Base-by-base conservation (phyloP, 2,113 vertebrate genomes). In the Eonycteris spelaea region DNA sequence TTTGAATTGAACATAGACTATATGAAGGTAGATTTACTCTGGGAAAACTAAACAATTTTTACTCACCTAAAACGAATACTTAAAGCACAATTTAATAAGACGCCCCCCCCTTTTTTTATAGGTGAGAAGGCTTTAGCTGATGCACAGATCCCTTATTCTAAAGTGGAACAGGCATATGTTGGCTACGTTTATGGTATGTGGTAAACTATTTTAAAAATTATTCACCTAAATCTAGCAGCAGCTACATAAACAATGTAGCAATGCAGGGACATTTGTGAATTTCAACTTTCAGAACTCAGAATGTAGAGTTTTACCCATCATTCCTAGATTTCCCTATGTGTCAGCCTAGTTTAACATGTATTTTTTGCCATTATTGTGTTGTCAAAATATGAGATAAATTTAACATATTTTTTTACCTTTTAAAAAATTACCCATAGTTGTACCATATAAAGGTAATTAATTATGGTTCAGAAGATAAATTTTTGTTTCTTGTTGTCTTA, bases 181-280 rank as follows among this genome's bases (percentile, higher is more conserved):
- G 99, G 99, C 95, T 99, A 99, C 14, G 99, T 99, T 94, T 99
- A 99, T 55, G 99, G 99, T 99, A 98, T 84, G 98, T 98, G 28
- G 14, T 75, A 92, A 92, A 83, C 38, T 48, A 12, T 82, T 73
- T 38, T 93, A 55, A 83, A 83, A 65, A 33, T 86, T 78, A 70
- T 40, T 87, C 33, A 75, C 12, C 12, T 65, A 63, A n/a, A 82
- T 78, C 57, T 79, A 28, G 14, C 12, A 91, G 77, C 80, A 85
- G 12, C 35, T 87, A 28, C 3, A 22, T 51, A 91, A 94, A 61
- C 61, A 75, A 26, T 61, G 7, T 26, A 48, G 79, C 68, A 75
- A 26, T 61, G 8, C 30, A 48, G 79, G 61, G 28, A 21, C 33
- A 78, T 93, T 57, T 78, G 18, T 91, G 33, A 86, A 40, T 74